Evolutionary conservation across 1,140 invertebrate species (phyloP), one percentile per base, ranked within the genome.

Genomic region (Papilio machaon): DNA sequence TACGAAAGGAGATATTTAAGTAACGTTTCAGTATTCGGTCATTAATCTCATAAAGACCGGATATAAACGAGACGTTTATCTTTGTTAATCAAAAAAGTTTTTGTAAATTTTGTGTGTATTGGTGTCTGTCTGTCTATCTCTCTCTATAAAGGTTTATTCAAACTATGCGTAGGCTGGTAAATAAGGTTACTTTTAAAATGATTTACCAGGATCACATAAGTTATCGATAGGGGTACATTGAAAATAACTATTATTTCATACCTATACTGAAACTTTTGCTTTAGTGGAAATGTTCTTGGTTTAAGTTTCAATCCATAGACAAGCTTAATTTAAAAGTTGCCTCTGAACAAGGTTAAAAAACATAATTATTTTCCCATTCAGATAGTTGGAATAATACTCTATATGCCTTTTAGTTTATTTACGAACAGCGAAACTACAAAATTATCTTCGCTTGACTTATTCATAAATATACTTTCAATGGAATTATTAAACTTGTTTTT

Each of bases 1-100:
- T n/a, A n/a, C n/a, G n/a, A n/a, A n/a, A n/a, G n/a, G n/a, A n/a
- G n/a, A n/a, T n/a, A n/a, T n/a, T n/a, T n/a, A n/a, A n/a, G n/a
- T n/a, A n/a, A n/a, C n/a, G n/a, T n/a, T n/a, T n/a, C n/a, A n/a
- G n/a, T n/a, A n/a, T n/a, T n/a, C n/a, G n/a, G n/a, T n/a, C n/a
- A n/a, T n/a, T 76, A 23, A 76, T 76, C 74, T 76, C 23, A 2
- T 76, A 30, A 30, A 11, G 19, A 52, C 74, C 74, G 74, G 46
- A 76, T 49, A 76, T 76, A 52, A 70, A 70, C 64, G 23, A 70
- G 64, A 70, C 64, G 64, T 81, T 80, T 73, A 80, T 38, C 70
- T 81, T 80, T 82, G 81, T 79, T 64, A 70, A 46, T 43, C 58
- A 67, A 76, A 49, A 15, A 52, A 46, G 54, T 58, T 81, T 81